Percentiles rank a stretch among this genome's conserved stretches.
Evolutionary conservation across 2,113 vertebrate genomes (phyloP).

Genomic region (Vidua macroura): DNA sequence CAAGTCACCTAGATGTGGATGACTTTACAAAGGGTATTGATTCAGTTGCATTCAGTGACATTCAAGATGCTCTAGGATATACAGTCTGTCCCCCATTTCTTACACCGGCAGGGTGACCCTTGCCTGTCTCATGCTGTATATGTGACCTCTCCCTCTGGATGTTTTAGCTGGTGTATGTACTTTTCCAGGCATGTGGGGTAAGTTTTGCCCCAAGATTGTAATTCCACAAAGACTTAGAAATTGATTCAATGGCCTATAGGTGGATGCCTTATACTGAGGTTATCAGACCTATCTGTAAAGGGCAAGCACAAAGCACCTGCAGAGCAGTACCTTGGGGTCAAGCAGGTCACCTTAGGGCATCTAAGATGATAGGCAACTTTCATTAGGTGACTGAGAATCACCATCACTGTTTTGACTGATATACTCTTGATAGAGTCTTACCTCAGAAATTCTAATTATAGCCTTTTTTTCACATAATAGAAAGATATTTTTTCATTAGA

Average conservation of each 20-base stretch:
- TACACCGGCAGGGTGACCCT: neutral
- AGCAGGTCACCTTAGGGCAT: neutral
- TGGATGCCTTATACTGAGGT: neutral
- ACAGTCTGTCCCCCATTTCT: neutral
- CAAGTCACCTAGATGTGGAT: neutral
- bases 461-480: neutral
- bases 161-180: neutral
- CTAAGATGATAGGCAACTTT: neutral
- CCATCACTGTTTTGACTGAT: neutral
- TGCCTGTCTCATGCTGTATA: neutral
- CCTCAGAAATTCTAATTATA: constrained; percentile 22
- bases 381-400: neutral
- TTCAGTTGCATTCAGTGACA: neutral
- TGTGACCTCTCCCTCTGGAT: neutral
- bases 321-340: neutral
- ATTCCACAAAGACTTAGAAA: neutral
- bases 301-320: neutral
- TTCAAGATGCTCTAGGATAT: neutral
- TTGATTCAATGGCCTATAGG: neutral
- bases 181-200: neutral
- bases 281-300: neutral
- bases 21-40: neutral
- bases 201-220: neutral
- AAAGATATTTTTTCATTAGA: constrained; percentile 33
- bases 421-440: neutral